Evolutionary conservation across 2,888 invertebrate genomes (phyloP).

Genomic region (Drosophila silvestris): DNA sequence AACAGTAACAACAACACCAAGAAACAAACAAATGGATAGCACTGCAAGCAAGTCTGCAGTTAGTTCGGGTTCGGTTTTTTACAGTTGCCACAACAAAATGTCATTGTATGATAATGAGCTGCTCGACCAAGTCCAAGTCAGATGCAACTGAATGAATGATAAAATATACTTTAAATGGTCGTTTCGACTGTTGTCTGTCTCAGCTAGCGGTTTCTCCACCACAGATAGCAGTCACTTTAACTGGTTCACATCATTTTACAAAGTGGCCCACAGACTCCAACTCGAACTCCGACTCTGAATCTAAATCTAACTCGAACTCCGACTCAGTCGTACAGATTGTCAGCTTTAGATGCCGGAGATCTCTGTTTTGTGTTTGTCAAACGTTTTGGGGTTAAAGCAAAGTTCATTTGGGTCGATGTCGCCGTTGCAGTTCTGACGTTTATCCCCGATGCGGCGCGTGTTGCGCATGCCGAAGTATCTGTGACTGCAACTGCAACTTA

Average conservation of each 20-base stretch:
- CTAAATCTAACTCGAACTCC: slow-evolving; percentile 15
- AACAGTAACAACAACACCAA: slow-evolving; percentile 22
- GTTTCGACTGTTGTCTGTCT: slow-evolving; percentile 78
- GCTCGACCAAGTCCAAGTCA: slow-evolving; percentile 69
- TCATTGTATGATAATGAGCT: slow-evolving; percentile 81
- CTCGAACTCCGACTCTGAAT: slow-evolving; percentile 18
- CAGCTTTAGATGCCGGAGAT: slow-evolving; percentile 70
- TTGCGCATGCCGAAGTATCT: slow-evolving; percentile 66
- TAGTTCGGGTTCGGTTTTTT: slow-evolving; percentile 49
- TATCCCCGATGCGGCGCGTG: slow-evolving; percentile 58
- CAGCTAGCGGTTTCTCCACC: slow-evolving; percentile 65
- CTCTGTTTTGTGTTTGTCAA: slow-evolving; percentile 74
- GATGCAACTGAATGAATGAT: slow-evolving; percentile 80
- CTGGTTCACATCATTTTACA: slow-evolving; percentile 79
- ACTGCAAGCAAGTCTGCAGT: slow-evolving; percentile 61
- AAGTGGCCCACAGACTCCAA: slow-evolving; percentile 60
- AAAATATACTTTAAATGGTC: slow-evolving; percentile 79
- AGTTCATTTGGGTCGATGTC: slow-evolving; percentile 73
- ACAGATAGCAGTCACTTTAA: slow-evolving; percentile 61
- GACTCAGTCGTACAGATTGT: slow-evolving; percentile 56
- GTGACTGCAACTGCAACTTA: slow-evolving; percentile 16
- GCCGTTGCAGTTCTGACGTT: slow-evolving; percentile 51
- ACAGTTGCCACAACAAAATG: slow-evolving; percentile 72
- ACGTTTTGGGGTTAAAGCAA: slow-evolving; percentile 70
- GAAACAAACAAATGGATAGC: slow-evolving; percentile 62